These are phyloP conservation scores for Cavia porcellus DNA, from an alignment of 2,113 vertebrate species.

Conservation along the genomic window DNA sequence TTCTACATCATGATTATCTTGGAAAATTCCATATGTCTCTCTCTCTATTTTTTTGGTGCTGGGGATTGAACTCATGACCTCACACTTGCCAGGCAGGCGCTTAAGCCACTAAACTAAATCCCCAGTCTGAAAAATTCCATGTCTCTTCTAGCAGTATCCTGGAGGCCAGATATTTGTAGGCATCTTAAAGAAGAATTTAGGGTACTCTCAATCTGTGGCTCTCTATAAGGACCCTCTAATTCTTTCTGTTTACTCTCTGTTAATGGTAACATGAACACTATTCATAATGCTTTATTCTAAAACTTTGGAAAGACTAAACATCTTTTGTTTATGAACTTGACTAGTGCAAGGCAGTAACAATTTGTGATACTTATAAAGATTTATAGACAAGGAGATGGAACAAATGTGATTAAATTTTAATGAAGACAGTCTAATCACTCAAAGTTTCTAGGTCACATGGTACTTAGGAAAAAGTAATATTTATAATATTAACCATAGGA, in stretches of 20 bases:
- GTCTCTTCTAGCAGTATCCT: not conserved
- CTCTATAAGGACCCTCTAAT: not conserved
- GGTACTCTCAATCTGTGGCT: not conserved
- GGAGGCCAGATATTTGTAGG: not conserved
- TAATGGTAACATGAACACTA: not conserved
- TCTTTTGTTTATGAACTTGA: conserved; percentile 13
- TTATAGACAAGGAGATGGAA: not conserved
- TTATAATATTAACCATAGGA: not conserved
- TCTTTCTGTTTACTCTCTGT: not conserved
- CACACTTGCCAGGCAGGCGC: no score
- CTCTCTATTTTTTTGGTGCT: not conserved
- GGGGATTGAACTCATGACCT: no score
- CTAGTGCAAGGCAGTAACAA: not conserved
- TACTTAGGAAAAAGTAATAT: not conserved
- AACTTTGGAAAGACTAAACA: not conserved
- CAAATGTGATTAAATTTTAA: not conserved
- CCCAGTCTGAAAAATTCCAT: not conserved
- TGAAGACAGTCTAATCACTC: not conserved
- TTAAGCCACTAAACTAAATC: no score
- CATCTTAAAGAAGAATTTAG: conserved; percentile 28
- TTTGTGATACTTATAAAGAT: not conserved
- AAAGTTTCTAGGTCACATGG: not conserved
- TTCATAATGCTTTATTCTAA: no score
- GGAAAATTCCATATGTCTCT: not conserved
- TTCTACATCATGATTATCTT: not conserved